These are phyloP conservation scores for Pteria penguin DNA, from an alignment of 2,888 invertebrate species.

Conservation along the genomic window DNA sequence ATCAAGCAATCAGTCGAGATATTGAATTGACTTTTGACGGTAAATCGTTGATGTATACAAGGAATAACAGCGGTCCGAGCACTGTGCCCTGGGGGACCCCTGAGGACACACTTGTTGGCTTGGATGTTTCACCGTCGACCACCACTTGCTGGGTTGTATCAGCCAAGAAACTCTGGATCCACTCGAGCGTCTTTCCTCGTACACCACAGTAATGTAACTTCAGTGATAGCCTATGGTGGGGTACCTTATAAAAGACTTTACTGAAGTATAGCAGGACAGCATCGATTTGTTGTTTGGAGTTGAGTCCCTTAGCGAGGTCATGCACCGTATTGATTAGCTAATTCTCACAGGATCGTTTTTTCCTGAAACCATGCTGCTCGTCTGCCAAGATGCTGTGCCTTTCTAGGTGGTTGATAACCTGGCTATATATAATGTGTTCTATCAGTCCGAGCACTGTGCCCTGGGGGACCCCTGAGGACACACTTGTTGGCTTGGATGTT, in stretches of 20 bases:
- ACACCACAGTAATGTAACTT: slow-evolving; percentile 38
- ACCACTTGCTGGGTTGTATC: slow-evolving; percentile 38
- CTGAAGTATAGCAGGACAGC: slow-evolving; percentile 48
- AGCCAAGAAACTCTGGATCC: slow-evolving; percentile 37
- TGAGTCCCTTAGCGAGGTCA: slow-evolving; percentile 7
- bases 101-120: background rate
- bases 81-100: slow-evolving; percentile 1
- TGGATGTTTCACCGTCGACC: slow-evolving; percentile 26
- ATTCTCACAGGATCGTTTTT: slow-evolving; percentile 1
- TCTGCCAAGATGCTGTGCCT: background rate
- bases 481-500: background rate
- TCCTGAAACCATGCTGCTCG: slow-evolving; percentile 12
- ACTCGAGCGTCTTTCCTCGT: slow-evolving; percentile 14
- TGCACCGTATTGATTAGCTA: slow-evolving; percentile 9
- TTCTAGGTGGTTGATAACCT: slow-evolving; percentile 8
- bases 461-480: slow-evolving; percentile 7
- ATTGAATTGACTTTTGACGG: background rate
- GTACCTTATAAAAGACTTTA: slow-evolving; percentile 16
- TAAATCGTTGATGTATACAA: background rate
- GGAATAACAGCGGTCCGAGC: background rate
- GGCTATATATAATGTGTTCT: slow-evolving; percentile 8
- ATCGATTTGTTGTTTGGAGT: slow-evolving; percentile 36
- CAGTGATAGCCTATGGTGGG: slow-evolving; percentile 17
- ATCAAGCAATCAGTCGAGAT: background rate
- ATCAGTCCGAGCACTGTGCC: background rate